A percentile compares a stretch with the other conserved stretches of the same genome.
Conservation (phyloP, 2,888 invertebrate genomes). For the Harpalus rufipes region DNA sequence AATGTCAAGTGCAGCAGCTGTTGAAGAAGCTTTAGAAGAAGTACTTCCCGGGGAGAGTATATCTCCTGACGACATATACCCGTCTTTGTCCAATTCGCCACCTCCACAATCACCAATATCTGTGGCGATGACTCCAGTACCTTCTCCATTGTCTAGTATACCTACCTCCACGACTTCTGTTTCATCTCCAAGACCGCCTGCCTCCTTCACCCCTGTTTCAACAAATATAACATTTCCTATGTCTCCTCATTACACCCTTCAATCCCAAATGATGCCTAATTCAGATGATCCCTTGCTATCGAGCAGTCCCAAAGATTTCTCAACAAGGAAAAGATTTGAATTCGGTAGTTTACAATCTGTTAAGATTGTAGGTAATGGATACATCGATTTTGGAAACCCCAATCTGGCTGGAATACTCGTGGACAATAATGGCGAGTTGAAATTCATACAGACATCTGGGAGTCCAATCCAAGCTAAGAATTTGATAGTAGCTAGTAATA, state of each 20-base stretch:
- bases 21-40: constrained; percentile 91
- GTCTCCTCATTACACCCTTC: constrained; percentile 79
- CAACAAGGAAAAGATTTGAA: constrained; percentile 79
- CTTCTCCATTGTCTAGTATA: constrained; percentile 77
- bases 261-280: constrained; percentile 92
- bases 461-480: constrained; percentile 76
- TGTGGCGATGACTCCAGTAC: constrained; percentile 79
- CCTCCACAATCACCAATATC: constrained; percentile 82
- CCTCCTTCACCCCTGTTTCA: constrained; percentile 75
- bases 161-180: constrained; percentile 73
- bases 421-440: constrained; percentile 82
- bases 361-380: constrained; percentile 78
- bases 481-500: constrained; percentile 74
- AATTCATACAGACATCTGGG: constrained; percentile 80
- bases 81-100: constrained; percentile 78
- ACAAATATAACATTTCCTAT: constrained; percentile 76
- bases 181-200: constrained; percentile 74
- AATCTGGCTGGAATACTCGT: constrained; percentile 81
- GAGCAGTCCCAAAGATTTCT: constrained; percentile 90
- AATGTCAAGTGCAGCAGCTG: constrained; percentile 92
- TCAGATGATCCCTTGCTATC: constrained; percentile 92
- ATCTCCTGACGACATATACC: constrained; percentile 78
- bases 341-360: constrained; percentile 80
- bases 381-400: constrained; percentile 79
- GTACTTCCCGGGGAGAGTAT: constrained; percentile 89